Evolutionary conservation across 1,140 invertebrate genomes (phyloP), one percentile per base, ranked within the genome.

Genomic region (Platorchestia sp.): DNA sequence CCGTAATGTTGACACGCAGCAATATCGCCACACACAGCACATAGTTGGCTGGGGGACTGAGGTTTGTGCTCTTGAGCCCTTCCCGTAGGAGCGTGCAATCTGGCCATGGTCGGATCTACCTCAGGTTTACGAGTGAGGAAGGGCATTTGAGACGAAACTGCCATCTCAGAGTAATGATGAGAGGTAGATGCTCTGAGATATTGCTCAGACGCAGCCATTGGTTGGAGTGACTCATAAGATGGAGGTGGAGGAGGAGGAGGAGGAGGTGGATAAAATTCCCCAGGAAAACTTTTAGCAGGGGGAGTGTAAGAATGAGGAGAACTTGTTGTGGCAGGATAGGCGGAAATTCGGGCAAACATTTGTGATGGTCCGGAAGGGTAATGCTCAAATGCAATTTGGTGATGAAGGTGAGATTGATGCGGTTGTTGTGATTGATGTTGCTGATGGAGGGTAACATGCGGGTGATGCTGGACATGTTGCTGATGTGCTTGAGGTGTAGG

Each of bases 1-100:
- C 99, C 99, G 97, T 99, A 99, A 97, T 99, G 99, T 97, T 99
- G 99, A 97, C 99, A 99, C 42, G 99, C 99, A 0, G 99, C 99
- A 16, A 99, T 99, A 97, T 99, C 99, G 0, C 99, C 99, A 97
- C 99, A 99, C 10, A 99, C 99, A 7, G 99, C 99, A 97, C 99
- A 99, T 45, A 99, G 97, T 97, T 99, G 98, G 43, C 98, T 99
- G 0, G 98, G 98, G 5, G 98, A 98, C 3, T 97, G 97, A 0
- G 98, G 98, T 19, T 98, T 98, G 44, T 98, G 97, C 75, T 97
- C 97, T 97, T 96, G 97, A 27, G 97, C 97, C 43, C 91, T 93
- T 97, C 96, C 96, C 5, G 96, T 59, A 16, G 96, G 95, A n/a
- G 95, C 86, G 75, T 95, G 96, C 95, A 95, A 96, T 96, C 75